Evolutionary conservation across 2,888 invertebrate species (phyloP), one percentile per base, ranked within the genome.

Genomic region (Dasypolia templi): DNA sequence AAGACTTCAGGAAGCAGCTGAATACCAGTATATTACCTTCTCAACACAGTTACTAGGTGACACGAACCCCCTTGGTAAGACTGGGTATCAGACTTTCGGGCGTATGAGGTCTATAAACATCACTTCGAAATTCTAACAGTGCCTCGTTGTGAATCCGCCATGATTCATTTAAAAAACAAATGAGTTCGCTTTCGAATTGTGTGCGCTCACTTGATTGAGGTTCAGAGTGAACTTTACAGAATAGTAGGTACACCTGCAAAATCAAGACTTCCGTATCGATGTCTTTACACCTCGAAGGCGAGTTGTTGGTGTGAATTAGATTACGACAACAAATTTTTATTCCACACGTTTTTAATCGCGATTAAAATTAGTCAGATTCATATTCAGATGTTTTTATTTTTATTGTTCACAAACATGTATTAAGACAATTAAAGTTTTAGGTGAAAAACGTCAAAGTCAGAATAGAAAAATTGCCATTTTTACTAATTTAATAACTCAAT

Each of bases 201-300:
- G 14, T 63, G 14, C 56, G 39, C 29, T 66, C 56, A 56, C 39
- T 55, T 65, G 65, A 55, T 12, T 63, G 44, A 44, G 29, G 22
- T 11, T 22, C 22, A 11, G 11, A 44, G 11, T n/a, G 26, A 26
- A 51, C 3, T 12, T 35, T 26, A 39, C 9, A 64, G 3, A 64
- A 53, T 29, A 3, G 12, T 0, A 26, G 3, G 12, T 0, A 26
- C n/a, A 26, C 26, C 17, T 51, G 12, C 19, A 2, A 1, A 26
- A 19, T 17, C 29, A 22, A 39, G 29, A 19, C 17, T 22, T 32
- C 17, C 17, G 3, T 32, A 5, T 44, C 2, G n/a, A 64, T n/a
- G 14, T 62, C 29, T 14, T 4, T 4, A n/a, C 22, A 46, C 7
- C 22, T 32, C n/a, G n/a, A n/a, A n/a, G n/a, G n/a, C n/a, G n/a